Evolutionary conservation across 2,113 vertebrate species (phyloP), one percentile per base, ranked within the genome.

Genomic region (Thomomys bottae): DNA sequence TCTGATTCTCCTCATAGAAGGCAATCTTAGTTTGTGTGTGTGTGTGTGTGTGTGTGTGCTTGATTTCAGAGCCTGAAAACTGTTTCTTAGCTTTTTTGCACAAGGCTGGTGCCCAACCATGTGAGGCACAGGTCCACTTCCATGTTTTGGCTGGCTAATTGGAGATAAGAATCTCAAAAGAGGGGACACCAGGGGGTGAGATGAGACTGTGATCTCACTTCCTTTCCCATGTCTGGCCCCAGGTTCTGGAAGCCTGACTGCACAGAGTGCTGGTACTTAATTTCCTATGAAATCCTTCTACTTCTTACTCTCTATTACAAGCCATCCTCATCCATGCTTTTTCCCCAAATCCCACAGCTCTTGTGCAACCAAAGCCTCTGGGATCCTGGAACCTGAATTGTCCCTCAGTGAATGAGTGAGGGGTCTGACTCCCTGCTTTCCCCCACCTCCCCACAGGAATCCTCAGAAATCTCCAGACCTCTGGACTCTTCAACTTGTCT

Each of bases 311-410:
- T 32, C 68, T 30, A n/a, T 38, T 20, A n/a, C 10, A 75, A 72
- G 54, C 24, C 11, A 30, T 18, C 28, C 9, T 8, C 26, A 17
- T n/a, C n/a, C 80, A 68, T 2, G 1, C 17, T 38, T 67, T 67
- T 57, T 40, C 15, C 54, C 82, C 11, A 66, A 54, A 70, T 20
- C 24, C 59, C 36, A 24, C 34, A 90, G 17, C 23, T 15, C 10
- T 32, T 71, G 8, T 20, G 8, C 2, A 21, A 40, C n/a, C 15
- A 8, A 1, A 40, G 20, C 0, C 0, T 15, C 1, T 30, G 4
- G 49, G 15, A 10, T 80, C 54, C 57, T 8, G 26, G 77, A 63
- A 45, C 59, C 30, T 84, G 18, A 20, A 42, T 8, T 6, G 2
- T 26, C 8, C 42, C 21, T 23, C 26, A 23, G 36, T 30, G 20